Evolutionary conservation across 2,113 vertebrate genomes (phyloP).

Genomic region (Istiophorus platypterus): DNA sequence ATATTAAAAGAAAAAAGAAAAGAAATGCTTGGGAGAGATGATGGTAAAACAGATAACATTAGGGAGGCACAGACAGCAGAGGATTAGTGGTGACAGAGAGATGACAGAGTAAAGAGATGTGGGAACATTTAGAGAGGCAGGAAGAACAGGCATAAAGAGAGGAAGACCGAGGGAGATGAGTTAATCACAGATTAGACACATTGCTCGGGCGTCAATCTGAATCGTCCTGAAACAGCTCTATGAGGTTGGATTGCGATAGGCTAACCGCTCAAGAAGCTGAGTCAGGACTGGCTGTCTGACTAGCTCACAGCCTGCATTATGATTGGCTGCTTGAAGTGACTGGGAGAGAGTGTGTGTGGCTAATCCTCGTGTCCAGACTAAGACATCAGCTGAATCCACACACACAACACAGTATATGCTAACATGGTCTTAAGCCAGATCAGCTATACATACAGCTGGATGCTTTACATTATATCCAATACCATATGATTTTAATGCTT

Average conservation of each 20-base stretch:
- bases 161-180: conserved; percentile 15
- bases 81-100: conserved; percentile 12
- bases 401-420: conserved; percentile 2
- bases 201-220: conserved; percentile 55
- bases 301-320: neutral
- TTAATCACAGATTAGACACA: conserved; percentile 75
- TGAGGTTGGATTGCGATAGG: conserved; percentile 38
- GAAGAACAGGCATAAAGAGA: conserved; percentile 31
- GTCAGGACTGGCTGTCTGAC: conserved; percentile 44
- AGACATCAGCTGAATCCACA: conserved; percentile 35
- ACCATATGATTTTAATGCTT: neutral
- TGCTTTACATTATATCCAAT: neutral
- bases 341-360: conserved; percentile 21
- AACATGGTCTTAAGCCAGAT: conserved; percentile 22
- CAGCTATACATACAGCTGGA: conserved; percentile 27
- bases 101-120: conserved; percentile 20
- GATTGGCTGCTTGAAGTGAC: conserved; percentile 42
- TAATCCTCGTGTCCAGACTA: conserved; percentile 57
- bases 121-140: conserved; percentile 36
- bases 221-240: conserved; percentile 18
- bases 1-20: neutral
- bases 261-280: conserved; percentile 14
- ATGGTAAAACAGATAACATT: conserved; percentile 27
- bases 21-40: neutral
- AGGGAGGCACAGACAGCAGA: neutral